A percentile compares a stretch with the other conserved stretches of the same genome.
Evolutionary conservation across 1,140 invertebrate species (phyloP).

Genomic region (Copidosoma floridanum): DNA sequence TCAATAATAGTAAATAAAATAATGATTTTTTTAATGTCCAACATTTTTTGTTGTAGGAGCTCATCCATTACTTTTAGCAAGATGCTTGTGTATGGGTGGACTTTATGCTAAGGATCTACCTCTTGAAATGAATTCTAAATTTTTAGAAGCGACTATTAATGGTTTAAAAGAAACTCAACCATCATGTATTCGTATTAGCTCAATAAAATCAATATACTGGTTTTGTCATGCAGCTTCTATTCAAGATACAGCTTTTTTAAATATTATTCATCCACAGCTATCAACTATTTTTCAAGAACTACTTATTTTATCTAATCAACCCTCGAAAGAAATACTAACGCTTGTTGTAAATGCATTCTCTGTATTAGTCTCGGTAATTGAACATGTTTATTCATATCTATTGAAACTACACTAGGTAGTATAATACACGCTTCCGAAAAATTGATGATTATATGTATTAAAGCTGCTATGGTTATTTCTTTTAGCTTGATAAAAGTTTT

Average conservation of each 20-base stretch:
- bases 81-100: constrained; percentile 71
- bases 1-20: background rate
- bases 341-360: constrained; percentile 69
- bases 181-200: constrained; percentile 50
- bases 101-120: constrained; percentile 64
- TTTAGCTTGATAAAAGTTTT: constrained; percentile 67
- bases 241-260: constrained; percentile 36
- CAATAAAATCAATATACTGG: constrained; percentile 55
- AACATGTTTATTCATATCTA: background rate
- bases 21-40: background rate
- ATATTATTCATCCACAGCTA: constrained; percentile 46
- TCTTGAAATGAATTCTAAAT: constrained; percentile 59
- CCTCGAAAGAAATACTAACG: constrained; percentile 59
- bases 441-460: constrained; percentile 2
- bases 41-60: constrained; percentile 42
- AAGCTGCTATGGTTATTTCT: constrained; percentile 15
- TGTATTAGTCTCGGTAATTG: constrained; percentile 64
- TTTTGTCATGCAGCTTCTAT: constrained; percentile 41
- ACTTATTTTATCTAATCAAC: constrained; percentile 45
- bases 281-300: constrained; percentile 50
- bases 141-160: constrained; percentile 65
- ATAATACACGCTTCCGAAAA: background rate
- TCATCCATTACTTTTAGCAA: constrained; percentile 68
- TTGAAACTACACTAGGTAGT: background rate
- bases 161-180: constrained; percentile 61